Base-by-base conservation (phyloP, 2,888 invertebrate species). In the Rhaphigaster nebulosa region DNA sequence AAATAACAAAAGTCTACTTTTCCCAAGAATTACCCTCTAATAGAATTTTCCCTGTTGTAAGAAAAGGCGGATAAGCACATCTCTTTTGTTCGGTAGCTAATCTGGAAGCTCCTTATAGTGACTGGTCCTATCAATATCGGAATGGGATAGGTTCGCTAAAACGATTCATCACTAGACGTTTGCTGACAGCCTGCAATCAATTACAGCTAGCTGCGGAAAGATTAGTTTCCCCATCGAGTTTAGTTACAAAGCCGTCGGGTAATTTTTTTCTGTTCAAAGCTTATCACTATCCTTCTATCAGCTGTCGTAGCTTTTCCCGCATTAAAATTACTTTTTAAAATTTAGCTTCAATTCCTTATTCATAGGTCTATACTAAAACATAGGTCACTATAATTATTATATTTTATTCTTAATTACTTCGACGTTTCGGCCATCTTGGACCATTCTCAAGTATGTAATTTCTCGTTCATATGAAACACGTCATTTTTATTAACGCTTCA, bases 61-160 rank as follows among this genome's bases (percentile, higher is more conserved):
- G 70, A 38, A 38, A 38, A 76, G 70, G 8, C 0, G 70, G 26
- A 76, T 38, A 76, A 76, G 70, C 70, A 76, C 34, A 76, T 76
- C 34, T 38, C 70, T 76, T 76, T 76, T 38, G 38, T 38, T 76
- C 34, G 70, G 34, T 38, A 20, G 38, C 38, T 76, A 38, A 76
- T 76, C 70, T 76, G 34, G 70, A 76, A 76, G 38, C 70, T 76
- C 70, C 70, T 76, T 76, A 76, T 38, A 76, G 34, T 76, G 70
- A 76, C 34, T 76, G 38, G 6, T 38, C 29, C 70, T 76, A 76
- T 76, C 84, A 84, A 84, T 84, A 84, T 45, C 84, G 45, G 84
- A 84, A 84, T 84, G 84, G 84, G 45, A 84, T 84, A 41, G 45
- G 26, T n/a, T 50, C 26, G 45, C 84, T 45, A n/a, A 84, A 84